Evolutionary conservation across 2,797 vertebrate genomes (phyloP).

Genomic region (Macropus fuliginosus): DNA sequence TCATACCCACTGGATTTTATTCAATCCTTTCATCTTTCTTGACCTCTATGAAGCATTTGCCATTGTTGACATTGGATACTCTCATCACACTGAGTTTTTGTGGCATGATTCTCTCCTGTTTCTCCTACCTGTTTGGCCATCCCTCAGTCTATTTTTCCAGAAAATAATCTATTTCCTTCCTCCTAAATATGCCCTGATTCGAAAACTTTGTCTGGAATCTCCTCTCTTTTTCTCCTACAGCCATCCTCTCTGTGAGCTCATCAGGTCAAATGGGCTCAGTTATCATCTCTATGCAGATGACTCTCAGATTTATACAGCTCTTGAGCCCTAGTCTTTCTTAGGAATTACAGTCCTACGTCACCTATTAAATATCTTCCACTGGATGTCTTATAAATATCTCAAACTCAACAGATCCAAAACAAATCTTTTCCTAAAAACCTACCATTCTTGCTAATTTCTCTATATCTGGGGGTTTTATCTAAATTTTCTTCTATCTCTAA

Average conservation of each 20-base stretch:
- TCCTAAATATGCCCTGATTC: neutral
- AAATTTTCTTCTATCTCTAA: neutral
- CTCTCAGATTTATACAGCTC: neutral
- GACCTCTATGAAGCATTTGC: neutral
- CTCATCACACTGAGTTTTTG: neutral
- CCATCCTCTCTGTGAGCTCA: neutral
- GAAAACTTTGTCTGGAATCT: neutral
- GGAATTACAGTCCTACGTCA: neutral
- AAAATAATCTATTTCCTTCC: neutral
- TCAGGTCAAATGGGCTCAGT: neutral
- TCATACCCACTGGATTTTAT: neutral
- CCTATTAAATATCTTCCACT: neutral
- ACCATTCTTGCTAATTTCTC: neutral
- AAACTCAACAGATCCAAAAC: neutral
- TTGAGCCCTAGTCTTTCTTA: neutral
- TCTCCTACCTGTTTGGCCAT: neutral
- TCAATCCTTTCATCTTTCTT: neutral
- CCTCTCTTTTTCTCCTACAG: neutral
- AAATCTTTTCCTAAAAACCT: neutral
- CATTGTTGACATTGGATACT: too few relatives aligned
- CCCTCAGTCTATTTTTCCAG: neutral
- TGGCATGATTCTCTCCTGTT: neutral
- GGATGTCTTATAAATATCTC: neutral
- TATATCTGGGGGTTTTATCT: neutral
- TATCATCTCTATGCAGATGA: neutral